Evolutionary conservation across 2,113 vertebrate genomes (phyloP).

Genomic region (Heliornis fulica): DNA sequence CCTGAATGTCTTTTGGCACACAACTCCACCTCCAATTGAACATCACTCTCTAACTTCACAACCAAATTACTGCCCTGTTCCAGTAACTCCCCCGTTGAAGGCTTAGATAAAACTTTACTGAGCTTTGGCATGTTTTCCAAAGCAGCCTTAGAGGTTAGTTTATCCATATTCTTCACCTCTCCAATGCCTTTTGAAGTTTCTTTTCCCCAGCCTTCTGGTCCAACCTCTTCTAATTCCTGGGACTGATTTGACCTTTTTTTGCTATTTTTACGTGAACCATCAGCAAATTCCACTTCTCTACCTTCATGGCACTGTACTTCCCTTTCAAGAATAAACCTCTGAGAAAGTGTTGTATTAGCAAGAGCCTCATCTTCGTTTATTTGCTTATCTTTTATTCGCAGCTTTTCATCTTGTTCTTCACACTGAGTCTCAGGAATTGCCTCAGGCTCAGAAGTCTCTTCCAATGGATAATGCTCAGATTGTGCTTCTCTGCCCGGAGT

Average conservation of each 20-base stretch:
- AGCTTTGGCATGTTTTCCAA: neutral
- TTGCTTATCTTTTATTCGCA: neutral
- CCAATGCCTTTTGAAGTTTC: slow-evolving; percentile 48
- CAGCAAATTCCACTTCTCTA: slow-evolving; percentile 49
- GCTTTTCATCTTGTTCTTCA: slow-evolving; percentile 54
- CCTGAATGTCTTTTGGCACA: neutral
- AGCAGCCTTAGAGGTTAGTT: neutral
- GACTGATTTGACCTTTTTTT: slow-evolving; percentile 35
- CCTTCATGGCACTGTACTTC: slow-evolving; percentile 26
- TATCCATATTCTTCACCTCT: slow-evolving; percentile 58
- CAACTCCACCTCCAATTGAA: neutral
- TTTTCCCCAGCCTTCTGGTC: slow-evolving; percentile 15
- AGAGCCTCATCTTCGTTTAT: slow-evolving; percentile 18
- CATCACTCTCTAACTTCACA: neutral
- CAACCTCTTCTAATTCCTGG: slow-evolving; percentile 34
- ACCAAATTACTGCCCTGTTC: slow-evolving; percentile 23
- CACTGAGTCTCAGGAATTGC: slow-evolving; percentile 70
- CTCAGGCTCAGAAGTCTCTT: slow-evolving; percentile 56
- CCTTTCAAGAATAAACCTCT: slow-evolving; percentile 32
- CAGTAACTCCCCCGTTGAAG: slow-evolving; percentile 11
- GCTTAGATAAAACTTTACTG: slow-evolving; percentile 45
- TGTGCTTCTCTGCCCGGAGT: slow-evolving; percentile 41
- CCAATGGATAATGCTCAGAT: slow-evolving; percentile 37
- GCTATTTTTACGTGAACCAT: slow-evolving; percentile 43
- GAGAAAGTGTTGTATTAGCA: slow-evolving; percentile 23